These are phyloP conservation scores for Tethea ocularis DNA, from an alignment of 2,888 invertebrate genomes.

Conservation along the genomic window DNA sequence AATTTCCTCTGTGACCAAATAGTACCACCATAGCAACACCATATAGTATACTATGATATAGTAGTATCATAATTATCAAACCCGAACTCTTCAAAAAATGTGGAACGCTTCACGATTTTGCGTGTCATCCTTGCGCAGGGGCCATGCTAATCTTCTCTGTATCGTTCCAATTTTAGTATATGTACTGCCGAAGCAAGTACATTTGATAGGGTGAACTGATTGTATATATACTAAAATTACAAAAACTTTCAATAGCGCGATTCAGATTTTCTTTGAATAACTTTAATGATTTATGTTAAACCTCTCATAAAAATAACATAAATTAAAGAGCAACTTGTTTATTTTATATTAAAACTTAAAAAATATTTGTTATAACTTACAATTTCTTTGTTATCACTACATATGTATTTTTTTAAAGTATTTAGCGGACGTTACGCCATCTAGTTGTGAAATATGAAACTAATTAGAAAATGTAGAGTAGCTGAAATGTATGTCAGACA, in stretches of 20 bases:
- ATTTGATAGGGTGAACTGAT: fast-evolving
- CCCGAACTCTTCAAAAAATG: slow-evolving; percentile 49
- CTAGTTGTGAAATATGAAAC: not conserved
- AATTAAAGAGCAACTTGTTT: not conserved
- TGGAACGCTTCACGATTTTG: slow-evolving; percentile 72
- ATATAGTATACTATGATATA: too few relatives aligned
- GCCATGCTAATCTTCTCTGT: slow-evolving; percentile 72
- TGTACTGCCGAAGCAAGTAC: slow-evolving; percentile 71
- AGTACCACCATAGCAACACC: too few relatives aligned
- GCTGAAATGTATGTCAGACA: too few relatives aligned
- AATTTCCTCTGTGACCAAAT: too few relatives aligned
- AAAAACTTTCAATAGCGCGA: slow-evolving; percentile 28
- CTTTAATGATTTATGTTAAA: not conserved
- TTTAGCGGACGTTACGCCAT: not conserved
- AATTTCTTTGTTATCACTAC: not conserved
- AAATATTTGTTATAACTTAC: not conserved
- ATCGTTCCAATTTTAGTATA: slow-evolving; percentile 71
- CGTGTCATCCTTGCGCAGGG: slow-evolving; percentile 73
- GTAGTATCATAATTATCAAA: not conserved
- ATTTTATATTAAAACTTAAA: not conserved
- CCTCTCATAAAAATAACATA: not conserved
- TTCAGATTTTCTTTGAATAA: slow-evolving; percentile 16
- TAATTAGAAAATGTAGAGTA: not conserved
- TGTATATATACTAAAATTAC: slow-evolving; percentile 19
- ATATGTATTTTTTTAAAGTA: not conserved